Conservation (phyloP, 1,140 invertebrate species). For the Trissolcus basalis region DNA sequence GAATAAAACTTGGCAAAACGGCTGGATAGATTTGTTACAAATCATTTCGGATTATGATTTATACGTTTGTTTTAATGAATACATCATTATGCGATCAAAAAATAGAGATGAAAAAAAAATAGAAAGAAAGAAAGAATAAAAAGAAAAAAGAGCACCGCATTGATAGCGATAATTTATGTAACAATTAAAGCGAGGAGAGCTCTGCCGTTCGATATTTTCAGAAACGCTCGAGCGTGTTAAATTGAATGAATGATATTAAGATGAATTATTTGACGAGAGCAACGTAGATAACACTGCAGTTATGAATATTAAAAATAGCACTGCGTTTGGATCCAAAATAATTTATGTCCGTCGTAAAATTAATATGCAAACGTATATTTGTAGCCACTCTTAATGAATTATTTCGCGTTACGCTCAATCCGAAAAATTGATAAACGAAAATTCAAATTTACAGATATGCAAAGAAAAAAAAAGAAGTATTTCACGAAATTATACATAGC, state of each 20-base stretch:
- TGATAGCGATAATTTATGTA: conserved; percentile 36
- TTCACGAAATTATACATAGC: neutral
- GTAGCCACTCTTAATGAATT: conserved; percentile 35
- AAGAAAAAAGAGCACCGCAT: neutral
- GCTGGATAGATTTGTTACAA: conserved; percentile 48
- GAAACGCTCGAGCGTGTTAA: conserved; percentile 16
- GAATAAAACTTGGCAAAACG: conserved; percentile 48
- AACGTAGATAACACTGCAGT: conserved; percentile 25
- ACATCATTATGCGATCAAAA: conserved; percentile 36
- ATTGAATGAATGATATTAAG: conserved; percentile 44
- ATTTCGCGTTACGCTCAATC: conserved; percentile 21
- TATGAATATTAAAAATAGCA: conserved; percentile 44
- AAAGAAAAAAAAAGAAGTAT: too few relatives aligned
- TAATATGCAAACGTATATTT: conserved; percentile 34
- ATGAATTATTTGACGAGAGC: conserved; percentile 38
- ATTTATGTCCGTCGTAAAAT: conserved; percentile 38
- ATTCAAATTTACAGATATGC: conserved; percentile 1
- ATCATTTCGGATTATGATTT: conserved; percentile 48
- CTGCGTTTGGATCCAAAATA: conserved; percentile 27
- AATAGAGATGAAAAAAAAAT: conserved; percentile 7
- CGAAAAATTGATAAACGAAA: conserved; percentile 15
- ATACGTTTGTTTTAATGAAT: conserved; percentile 34
- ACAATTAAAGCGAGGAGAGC: conserved; percentile 35
- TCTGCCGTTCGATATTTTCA: conserved; percentile 18
- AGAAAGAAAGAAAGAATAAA: too few relatives aligned